Base-by-base conservation (phyloP, 2,888 invertebrate genomes). In the Buathra laborator region DNA sequence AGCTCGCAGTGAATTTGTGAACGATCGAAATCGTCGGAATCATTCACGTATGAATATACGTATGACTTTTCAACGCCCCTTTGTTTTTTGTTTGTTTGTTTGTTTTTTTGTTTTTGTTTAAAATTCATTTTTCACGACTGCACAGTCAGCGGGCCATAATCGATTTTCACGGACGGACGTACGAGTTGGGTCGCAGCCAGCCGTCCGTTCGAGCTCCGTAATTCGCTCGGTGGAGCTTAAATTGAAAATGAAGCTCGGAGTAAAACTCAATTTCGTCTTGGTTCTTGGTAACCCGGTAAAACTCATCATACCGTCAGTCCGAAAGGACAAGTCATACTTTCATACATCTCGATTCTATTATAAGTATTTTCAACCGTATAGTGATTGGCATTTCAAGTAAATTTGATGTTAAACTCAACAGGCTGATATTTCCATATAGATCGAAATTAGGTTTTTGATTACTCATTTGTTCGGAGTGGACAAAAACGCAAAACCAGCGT, bases 221-320 rank as follows among this genome's bases (percentile, higher is more conserved):
- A 81, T 81, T 77, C 48, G 68, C 24, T 24, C 74, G 32, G 10
- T 53, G 53, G 62, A 74, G 74, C 81, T 78, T 74, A 64, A 84
- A 81, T 78, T 81, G 77, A 74, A 81, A 81, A 80, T 56, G 64
- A 71, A 71, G 64, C 79, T 79, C 74, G 68, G 46, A 48, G 56
- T 74, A 44, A 64, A 81, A 75, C 59, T 81, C 75, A 75, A 81
- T 81, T 81, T 75, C 51, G 48, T 75, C 24, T 53, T 43, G 70
- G 66, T 66, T 51, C 62, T 72, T 56, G 32, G 19, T 48, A 46
- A 9, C 29, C 10, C 56, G 32, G 62, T 46, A 16, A 48, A 64
- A 46, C 29, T 43, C 44, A 9, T 37, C 9, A 32, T 19, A 12
- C 19, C 43, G 46, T 19, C 66, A 19, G 4, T 14, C 19, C 71